Percentiles rank a stretch among this genome's conserved stretches.
Conservation (phyloP, 1,140 invertebrate species). For the Drosophila auraria region DNA sequence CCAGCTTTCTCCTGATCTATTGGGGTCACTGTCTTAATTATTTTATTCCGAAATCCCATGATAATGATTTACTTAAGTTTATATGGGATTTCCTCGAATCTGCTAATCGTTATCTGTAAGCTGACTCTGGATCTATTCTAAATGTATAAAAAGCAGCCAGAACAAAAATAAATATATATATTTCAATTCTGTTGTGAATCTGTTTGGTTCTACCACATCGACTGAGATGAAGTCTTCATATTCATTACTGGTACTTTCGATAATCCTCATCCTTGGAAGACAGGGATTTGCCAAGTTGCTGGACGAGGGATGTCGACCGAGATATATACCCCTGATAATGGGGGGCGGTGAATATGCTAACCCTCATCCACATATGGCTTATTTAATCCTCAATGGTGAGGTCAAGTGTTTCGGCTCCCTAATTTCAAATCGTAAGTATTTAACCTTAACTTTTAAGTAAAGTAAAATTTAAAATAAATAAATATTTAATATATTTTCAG, state of each 20-base stretch:
- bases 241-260: not conserved
- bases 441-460: too few species aligned
- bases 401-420: not conserved
- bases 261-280: not conserved
- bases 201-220: not conserved
- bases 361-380: not conserved
- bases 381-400: not conserved
- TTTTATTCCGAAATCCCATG: not conserved
- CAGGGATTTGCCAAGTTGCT: not conserved
- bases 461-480: not conserved
- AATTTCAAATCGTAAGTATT: conserved; percentile 1
- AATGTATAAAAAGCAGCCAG: not conserved
- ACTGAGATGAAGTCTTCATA: not conserved
- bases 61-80: not conserved
- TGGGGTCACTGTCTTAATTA: too few species aligned
- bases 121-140: too few species aligned
- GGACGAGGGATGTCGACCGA: not conserved
- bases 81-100: not conserved
- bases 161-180: not conserved
- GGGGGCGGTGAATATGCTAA: not conserved
- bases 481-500: not conserved
- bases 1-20: too few species aligned
- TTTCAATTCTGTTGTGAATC: not conserved
- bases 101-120: not conserved
- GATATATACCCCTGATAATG: not conserved